Conservation (phyloP, 2,797 vertebrate species). For the Aerospiza tachiro region DNA sequence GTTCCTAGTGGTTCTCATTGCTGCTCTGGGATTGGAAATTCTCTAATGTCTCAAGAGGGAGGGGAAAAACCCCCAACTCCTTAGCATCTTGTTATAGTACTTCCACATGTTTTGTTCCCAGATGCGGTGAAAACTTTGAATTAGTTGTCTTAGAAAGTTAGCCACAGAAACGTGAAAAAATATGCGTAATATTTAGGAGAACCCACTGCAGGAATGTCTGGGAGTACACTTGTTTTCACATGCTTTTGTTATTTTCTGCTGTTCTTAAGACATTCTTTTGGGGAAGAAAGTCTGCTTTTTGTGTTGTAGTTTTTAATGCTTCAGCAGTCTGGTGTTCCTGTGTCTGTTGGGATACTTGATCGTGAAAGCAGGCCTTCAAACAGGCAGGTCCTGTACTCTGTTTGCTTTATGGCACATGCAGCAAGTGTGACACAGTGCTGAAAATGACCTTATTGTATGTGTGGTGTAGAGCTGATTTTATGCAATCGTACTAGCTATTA, state of each 20-base stretch:
- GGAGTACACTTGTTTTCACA: not conserved
- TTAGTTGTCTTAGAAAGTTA: not conserved
- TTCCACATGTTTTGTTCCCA: not conserved
- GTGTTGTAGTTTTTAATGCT: not conserved
- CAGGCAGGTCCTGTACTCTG: not conserved
- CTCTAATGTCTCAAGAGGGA: not conserved
- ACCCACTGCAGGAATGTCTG: not conserved
- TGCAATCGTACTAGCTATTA: not conserved
- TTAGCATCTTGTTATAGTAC: not conserved
- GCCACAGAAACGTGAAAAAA: not conserved
- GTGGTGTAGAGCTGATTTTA: not conserved
- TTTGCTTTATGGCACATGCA: not conserved
- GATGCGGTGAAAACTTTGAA: not conserved
- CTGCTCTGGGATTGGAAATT: not conserved
- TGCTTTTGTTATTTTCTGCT: not conserved
- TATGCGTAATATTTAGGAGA: not conserved
- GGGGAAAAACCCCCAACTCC: rapidly evolving
- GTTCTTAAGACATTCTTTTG: not conserved
- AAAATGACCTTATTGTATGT: not conserved
- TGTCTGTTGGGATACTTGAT: not conserved
- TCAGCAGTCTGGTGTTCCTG: not conserved
- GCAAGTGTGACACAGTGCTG: not conserved
- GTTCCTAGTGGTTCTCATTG: not conserved
- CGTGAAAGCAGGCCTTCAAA: not conserved
- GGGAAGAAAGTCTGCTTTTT: not conserved